Base-by-base conservation (phyloP, 2,797 vertebrate species). In the Danionella dracula region DNA sequence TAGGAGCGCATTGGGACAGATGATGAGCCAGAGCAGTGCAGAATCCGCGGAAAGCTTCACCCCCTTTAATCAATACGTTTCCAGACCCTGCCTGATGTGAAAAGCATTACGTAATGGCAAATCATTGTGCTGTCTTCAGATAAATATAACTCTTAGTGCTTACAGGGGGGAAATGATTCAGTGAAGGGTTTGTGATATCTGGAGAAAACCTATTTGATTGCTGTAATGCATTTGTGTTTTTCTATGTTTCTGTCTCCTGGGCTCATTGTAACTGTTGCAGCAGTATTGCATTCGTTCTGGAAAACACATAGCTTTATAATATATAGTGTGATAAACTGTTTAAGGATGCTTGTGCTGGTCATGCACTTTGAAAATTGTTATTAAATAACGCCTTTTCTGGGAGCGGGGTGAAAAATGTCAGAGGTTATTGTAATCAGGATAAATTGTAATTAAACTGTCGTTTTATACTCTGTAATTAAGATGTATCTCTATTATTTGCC, bases 91-190 rank as follows among this genome's bases (percentile, higher is more conserved):
- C 51, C 44, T 51, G 61, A 23, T 66, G 31, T 53, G 46, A 66
- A 40, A 48, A 11, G 21, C 20, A 27, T 64, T 55, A 61, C 53
- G 21, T 70, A 73, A 71, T 48, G 32, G 2, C 38, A 46, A 35
- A 49, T 45, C 23, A 29, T 65, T 60, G 50, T 53, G 59, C 31
- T 44, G 69, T 50, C 50, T 40, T 71, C 61, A 48, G 64, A 37
- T 61, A 54, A 68, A 49, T 60, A 58, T 61, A 63, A 61, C 11
- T 32, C 53, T 62, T 54, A 66, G 71, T 72, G 41, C 44, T 75
- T 42, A 70, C 45, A 56, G 42, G 21, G 57, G 50, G 45, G 69
- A 21, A 16, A 56, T 48, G 32, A 46, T 71, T 50, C 9, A 1
- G 49, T 53, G 37, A 54, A 34, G 34, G 37, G 56, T 20, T 67